Percentiles rank a stretch among this genome's conserved stretches.
Conservation (phyloP, 2,113 vertebrate genomes). For the Rhegmatorhina hoffmannsi region DNA sequence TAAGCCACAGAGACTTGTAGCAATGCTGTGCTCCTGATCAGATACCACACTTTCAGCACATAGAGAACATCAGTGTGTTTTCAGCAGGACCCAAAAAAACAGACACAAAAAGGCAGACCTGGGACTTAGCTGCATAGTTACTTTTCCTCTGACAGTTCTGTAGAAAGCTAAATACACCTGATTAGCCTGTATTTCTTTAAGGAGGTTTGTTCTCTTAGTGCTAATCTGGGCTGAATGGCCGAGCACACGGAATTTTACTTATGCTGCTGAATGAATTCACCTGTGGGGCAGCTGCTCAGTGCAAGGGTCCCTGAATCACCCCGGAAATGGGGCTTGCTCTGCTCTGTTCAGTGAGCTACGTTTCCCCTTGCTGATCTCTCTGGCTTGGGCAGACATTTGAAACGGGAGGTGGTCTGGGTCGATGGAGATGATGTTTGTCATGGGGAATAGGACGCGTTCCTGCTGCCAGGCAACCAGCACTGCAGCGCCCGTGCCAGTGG, state of each 20-base stretch:
- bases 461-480: constrained; percentile 65
- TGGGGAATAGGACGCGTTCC: constrained; percentile 24
- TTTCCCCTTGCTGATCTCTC: not conserved
- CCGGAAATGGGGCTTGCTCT: not conserved
- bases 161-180: not conserved
- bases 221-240: not conserved
- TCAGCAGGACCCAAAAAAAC: not conserved
- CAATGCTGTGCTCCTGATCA: not conserved
- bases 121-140: not conserved
- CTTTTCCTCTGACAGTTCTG: not conserved
- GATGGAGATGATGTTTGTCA: constrained; percentile 4
- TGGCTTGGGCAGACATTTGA: not conserved
- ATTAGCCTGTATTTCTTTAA: constrained; percentile 18
- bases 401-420: constrained; percentile 7
- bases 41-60: not conserved
- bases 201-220: not conserved
- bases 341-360: accelerated
- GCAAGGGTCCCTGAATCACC: not conserved
- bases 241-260: not conserved
- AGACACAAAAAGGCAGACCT: not conserved
- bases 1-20: not conserved
- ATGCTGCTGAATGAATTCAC: not conserved
- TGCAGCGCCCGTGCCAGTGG: constrained; percentile 47
- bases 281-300: not conserved
- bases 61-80: not conserved